phyloP scores from a whole-genome alignment of 2,113 vertebrate species.

The Pithys albifrons region DNA sequence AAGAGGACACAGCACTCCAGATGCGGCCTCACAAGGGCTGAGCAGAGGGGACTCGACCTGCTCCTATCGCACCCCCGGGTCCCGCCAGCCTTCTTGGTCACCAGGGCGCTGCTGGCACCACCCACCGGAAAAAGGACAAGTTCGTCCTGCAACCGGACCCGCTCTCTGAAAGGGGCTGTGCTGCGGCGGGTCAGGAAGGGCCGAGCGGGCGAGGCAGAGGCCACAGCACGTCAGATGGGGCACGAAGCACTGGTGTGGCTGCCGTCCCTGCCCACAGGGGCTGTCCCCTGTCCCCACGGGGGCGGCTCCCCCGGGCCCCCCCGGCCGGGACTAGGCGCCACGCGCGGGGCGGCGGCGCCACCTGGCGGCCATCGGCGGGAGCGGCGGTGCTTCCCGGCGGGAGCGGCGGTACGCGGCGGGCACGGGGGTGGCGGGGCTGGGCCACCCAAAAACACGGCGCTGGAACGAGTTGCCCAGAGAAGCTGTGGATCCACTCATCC shows the following conservation, averaged over 20 bases:
- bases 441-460: background rate
- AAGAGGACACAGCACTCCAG: background rate
- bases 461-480: background rate
- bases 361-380: background rate
- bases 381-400: background rate
- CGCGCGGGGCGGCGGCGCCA: background rate
- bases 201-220: background rate
- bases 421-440: no score
- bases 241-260: no score
- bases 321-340: background rate
- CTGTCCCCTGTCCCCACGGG: background rate
- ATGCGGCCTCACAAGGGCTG: background rate
- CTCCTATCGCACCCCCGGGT: background rate
- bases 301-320: background rate
- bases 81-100: background rate
- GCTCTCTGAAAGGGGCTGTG: background rate
- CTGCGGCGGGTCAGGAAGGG: background rate
- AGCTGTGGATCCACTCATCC: background rate
- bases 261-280: background rate
- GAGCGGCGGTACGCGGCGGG: background rate
- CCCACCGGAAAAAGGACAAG: background rate
- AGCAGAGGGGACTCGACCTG: background rate
- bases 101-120: no score
- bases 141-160: background rate
- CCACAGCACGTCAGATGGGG: background rate